These are phyloP conservation scores for Nemoura dubitans DNA, from an alignment of 2,888 invertebrate genomes.

Conservation along the genomic window DNA sequence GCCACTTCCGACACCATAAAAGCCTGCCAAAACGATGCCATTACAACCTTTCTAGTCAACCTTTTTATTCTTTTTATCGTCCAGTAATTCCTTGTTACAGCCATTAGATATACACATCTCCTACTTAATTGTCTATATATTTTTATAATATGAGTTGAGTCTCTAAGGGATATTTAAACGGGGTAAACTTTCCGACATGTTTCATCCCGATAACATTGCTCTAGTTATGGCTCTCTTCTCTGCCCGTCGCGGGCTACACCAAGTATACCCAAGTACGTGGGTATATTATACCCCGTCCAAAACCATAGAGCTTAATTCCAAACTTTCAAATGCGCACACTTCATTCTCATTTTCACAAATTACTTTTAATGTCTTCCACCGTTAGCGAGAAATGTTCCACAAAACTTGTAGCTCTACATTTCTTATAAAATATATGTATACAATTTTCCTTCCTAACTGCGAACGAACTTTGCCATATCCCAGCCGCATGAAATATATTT, in stretches of 20 bases:
- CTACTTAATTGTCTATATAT: conserved; percentile 23
- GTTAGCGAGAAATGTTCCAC: background rate
- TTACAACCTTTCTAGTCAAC: background rate
- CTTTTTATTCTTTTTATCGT: background rate
- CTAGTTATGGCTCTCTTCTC: too few relatives aligned
- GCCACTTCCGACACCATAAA: background rate
- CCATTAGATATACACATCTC: background rate
- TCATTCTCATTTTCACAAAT: conserved; percentile 14
- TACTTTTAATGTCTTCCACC: conserved; percentile 31
- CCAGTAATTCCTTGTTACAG: background rate
- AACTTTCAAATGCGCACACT: conserved; percentile 2
- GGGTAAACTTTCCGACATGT: background rate
- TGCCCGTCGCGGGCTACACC: background rate
- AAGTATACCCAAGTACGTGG: too few relatives aligned
- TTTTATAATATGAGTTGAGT: background rate
- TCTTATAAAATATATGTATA: background rate
- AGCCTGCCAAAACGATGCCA: background rate
- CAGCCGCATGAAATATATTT: background rate
- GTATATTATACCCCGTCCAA: too few relatives aligned
- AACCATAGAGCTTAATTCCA: conserved; percentile 1
- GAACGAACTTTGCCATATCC: background rate
- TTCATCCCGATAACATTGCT: conserved; percentile 18
- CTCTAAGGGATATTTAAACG: conserved; percentile 16
- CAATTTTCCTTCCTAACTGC: background rate
- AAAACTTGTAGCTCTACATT: background rate